These are phyloP conservation scores for Ptilodon capucinus DNA, from an alignment of 2,888 invertebrate genomes.

Conservation along the genomic window DNA sequence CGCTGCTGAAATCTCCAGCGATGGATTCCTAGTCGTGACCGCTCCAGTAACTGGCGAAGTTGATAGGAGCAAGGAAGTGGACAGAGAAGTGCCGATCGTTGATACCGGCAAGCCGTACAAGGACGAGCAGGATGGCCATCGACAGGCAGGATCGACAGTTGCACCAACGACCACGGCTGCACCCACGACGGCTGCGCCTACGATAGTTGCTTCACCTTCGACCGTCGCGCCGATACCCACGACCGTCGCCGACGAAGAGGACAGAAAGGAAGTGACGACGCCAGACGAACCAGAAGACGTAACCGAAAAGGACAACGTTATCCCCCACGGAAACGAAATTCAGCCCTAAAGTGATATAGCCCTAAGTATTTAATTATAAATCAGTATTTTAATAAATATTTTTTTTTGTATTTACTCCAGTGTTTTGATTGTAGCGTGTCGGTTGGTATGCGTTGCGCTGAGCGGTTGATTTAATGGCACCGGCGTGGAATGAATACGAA, in stretches of 20 bases:
- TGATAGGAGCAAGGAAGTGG: slow-evolving; percentile 40
- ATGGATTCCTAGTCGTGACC: slow-evolving; percentile 58
- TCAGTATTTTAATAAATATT: slow-evolving; percentile 76
- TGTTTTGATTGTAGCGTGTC: slow-evolving; percentile 53
- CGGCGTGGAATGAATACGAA: slow-evolving; percentile 48
- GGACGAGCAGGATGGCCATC: slow-evolving; percentile 25
- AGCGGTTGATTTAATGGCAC: slow-evolving; percentile 39
- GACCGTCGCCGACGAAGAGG: slow-evolving; percentile 38
- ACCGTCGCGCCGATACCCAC: slow-evolving; percentile 8
- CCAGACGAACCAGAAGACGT: slow-evolving; percentile 52
- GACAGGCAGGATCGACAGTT: too few relatives aligned
- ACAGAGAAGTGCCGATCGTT: slow-evolving; percentile 61
- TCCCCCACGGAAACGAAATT: slow-evolving; percentile 66
- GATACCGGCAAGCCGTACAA: slow-evolving; percentile 54
- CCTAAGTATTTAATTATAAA: slow-evolving; percentile 67
- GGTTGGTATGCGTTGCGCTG: slow-evolving; percentile 51
- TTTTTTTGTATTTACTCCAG: slow-evolving; percentile 53
- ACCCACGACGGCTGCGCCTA: slow-evolving; percentile 5
- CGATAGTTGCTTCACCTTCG: not conserved
- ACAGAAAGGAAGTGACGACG: slow-evolving; percentile 60
- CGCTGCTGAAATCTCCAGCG: slow-evolving; percentile 55
- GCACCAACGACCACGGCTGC: slow-evolving; percentile 8
- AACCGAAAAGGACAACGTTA: slow-evolving; percentile 64
- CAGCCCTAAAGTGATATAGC: slow-evolving; percentile 69
- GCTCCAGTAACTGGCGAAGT: slow-evolving; percentile 52